Conservation (phyloP, 2,113 vertebrate species). For the Ptilonorhynchus violaceus region DNA sequence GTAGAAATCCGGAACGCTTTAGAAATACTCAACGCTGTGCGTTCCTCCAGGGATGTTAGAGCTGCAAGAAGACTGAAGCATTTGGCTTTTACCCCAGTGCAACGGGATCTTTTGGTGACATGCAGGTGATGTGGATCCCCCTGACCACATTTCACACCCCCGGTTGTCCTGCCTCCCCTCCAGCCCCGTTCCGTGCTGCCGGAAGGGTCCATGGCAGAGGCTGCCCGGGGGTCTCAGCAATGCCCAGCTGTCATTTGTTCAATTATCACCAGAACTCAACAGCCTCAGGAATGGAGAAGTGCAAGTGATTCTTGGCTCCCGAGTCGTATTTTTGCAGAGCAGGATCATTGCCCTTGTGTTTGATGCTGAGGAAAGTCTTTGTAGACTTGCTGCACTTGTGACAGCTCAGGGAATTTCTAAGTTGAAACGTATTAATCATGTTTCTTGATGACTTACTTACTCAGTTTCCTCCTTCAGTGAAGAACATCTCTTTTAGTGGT, state of each 20-base stretch:
- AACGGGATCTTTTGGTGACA: background rate
- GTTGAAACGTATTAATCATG: background rate
- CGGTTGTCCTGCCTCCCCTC: background rate
- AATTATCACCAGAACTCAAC: background rate
- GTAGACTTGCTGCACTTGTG: background rate
- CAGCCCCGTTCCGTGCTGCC: background rate
- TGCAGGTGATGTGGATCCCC: background rate
- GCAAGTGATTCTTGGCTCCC: background rate
- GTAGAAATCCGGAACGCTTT: background rate
- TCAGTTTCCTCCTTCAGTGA: background rate
- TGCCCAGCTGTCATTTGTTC: background rate
- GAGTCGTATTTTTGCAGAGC: background rate
- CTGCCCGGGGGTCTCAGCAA: background rate
- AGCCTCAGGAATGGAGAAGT: background rate
- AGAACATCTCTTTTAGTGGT: background rate
- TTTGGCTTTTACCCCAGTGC: background rate
- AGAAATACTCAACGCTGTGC: background rate
- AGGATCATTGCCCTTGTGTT: background rate
- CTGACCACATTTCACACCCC: background rate
- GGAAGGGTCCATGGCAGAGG: background rate
- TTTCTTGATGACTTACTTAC: background rate
- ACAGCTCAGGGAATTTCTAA: background rate
- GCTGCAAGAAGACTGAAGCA: background rate
- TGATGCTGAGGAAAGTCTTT: background rate
- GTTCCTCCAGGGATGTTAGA: background rate